Base-by-base conservation (phyloP, 2,888 invertebrate species). In the Ophioninae sp. region DNA sequence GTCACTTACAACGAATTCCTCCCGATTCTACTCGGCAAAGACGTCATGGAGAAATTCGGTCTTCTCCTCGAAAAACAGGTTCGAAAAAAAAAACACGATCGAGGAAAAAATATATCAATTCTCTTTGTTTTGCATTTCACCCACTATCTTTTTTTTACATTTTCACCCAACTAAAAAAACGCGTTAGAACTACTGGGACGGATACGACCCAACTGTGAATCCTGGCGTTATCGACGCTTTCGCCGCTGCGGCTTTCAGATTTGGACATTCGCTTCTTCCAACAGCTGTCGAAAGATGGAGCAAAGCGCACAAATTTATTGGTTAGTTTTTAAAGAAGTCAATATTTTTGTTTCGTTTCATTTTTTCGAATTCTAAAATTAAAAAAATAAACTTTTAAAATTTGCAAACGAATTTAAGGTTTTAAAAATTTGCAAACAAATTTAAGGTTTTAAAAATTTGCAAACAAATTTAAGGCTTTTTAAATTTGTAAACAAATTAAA, bases 211-310 rank as follows among this genome's bases (percentile, higher is more conserved):
- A 0, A 96, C 95, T 84, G 96, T 98, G 0, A 98, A 98, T 93
- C 98, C 98, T 0, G 96, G 97, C 87, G 97, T 98, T 39, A 95
- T 98, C 86, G 97, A 97, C 83, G 96, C 97, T 3, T 98, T 98
- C 91, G 96, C 98, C n/a, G 95, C 98, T 17, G 98, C 98, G 65
- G 98, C 98, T 13, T 98, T 97, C 93, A 95, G 98, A 89, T 98
- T 98, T 88, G 98, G 98, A 0, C 98, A 98, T 92, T 98, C 98
- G 0, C 93, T 98, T 21, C 93, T 98, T 84, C 98, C 98, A 10
- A 98, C 98, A 1, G 97, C 97, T 37, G 96, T 98, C 6, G 98
- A 98, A 93, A 95, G 98, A 91, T 98, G 98, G 97, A 98, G 98
- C 78, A 98, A 98, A 93, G 97, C 97, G 37, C 98, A 98, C 92